These are phyloP conservation scores for Chydorus sphaericus DNA, from an alignment of 2,888 invertebrate species.

Conservation along the genomic window DNA sequence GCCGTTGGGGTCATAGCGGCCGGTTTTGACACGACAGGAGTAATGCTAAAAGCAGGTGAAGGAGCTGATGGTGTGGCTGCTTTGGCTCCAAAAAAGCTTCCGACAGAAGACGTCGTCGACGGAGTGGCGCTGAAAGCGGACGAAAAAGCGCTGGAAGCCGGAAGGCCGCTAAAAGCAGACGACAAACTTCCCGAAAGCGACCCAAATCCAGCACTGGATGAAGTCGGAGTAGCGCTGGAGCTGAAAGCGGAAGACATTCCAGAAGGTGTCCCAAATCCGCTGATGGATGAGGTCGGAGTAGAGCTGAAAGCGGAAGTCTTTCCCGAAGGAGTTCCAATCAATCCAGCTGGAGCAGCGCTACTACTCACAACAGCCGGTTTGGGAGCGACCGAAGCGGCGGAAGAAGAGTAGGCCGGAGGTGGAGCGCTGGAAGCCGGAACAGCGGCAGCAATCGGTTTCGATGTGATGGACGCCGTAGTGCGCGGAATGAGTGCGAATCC, in stretches of 20 bases:
- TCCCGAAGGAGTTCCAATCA: conserved; percentile 1
- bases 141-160: neutral
- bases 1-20: neutral
- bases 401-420: neutral
- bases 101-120: neutral
- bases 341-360: neutral
- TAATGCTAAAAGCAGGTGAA: neutral
- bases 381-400: neutral
- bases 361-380: neutral
- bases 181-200: neutral
- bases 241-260: neutral
- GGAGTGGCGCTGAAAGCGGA: neutral
- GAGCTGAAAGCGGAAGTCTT: neutral
- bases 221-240: neutral
- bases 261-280: neutral
- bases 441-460: neutral
- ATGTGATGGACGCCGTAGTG: neutral
- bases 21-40: neutral
- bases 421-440: neutral
- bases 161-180: neutral
- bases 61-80: neutral
- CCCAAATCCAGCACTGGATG: neutral
- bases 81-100: neutral
- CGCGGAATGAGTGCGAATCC: neutral
- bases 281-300: neutral